Evolutionary conservation across 2,888 invertebrate genomes (phyloP).

Genomic region (Morpho deidamia): DNA sequence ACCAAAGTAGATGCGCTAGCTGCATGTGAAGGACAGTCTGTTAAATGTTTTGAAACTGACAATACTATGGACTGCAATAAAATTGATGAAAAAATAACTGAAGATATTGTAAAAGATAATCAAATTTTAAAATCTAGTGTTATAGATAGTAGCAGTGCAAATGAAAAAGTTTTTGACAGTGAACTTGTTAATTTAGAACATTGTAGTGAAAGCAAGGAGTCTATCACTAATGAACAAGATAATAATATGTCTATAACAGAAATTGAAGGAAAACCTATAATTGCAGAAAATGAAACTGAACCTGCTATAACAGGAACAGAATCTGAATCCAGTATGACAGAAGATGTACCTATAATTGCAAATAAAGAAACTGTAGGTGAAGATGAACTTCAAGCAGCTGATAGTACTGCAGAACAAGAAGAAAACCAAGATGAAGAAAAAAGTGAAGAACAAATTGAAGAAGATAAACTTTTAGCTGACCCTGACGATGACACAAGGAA

Average conservation of each 20-base stretch:
- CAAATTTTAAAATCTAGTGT: too few relatives aligned
- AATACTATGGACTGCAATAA: too few relatives aligned
- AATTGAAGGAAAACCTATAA: too few relatives aligned
- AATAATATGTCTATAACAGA: too few relatives aligned
- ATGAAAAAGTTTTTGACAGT: too few relatives aligned
- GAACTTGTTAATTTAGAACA: too few relatives aligned
- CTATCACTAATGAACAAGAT: too few relatives aligned
- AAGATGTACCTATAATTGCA: background rate
- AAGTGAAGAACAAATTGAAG: slow-evolving; percentile 23
- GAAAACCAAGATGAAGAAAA: slow-evolving; percentile 11
- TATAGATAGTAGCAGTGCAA: too few relatives aligned
- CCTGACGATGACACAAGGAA: slow-evolving; percentile 13
- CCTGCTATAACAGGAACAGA: background rate
- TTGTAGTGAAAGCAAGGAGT: too few relatives aligned
- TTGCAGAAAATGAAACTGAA: background rate
- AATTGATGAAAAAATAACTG: background rate
- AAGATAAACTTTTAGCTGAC: slow-evolving; percentile 23
- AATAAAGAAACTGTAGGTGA: background rate
- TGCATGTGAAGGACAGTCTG: too few relatives aligned
- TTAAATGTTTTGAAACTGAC: too few relatives aligned
- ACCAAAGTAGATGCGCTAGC: too few relatives aligned
- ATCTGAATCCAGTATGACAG: background rate
- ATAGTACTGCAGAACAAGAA: slow-evolving; percentile 8
- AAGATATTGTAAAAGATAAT: background rate
- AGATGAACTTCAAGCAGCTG: background rate